A percentile compares a stretch with the other conserved stretches of the same genome.
phyloP scores from a whole-genome alignment of 2,797 vertebrate species.

The Urocyon cinereoargenteus region DNA sequence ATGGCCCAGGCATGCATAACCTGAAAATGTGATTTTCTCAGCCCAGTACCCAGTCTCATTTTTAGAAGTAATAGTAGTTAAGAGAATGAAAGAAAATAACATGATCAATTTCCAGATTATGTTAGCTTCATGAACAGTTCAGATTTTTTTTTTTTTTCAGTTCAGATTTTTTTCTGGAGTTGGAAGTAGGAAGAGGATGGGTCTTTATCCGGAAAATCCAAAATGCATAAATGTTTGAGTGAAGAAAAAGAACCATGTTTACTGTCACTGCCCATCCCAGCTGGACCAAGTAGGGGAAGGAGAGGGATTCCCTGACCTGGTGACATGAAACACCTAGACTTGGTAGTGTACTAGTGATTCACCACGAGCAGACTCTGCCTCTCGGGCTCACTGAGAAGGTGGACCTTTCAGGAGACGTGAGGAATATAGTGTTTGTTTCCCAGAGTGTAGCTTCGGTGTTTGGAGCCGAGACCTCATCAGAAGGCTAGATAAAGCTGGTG shows the following conservation, averaged over 20 bases:
- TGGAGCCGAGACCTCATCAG: background rate
- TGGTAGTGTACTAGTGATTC: too few species aligned
- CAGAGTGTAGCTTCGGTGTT: background rate
- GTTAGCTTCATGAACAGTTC: background rate
- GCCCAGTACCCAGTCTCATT: background rate
- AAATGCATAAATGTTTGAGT: background rate
- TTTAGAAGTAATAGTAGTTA: background rate
- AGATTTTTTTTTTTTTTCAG: background rate
- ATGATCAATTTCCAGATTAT: background rate
- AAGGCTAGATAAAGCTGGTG: background rate
- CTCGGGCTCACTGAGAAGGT: fast-evolving
- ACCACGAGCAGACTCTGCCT: background rate
- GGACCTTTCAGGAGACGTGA: background rate
- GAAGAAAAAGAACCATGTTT: background rate
- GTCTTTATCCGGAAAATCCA: background rate
- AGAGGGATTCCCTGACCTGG: background rate
- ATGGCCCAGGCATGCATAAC: background rate
- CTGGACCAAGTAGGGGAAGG: background rate
- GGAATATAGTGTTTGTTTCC: background rate
- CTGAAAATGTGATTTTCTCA: background rate
- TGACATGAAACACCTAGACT: background rate
- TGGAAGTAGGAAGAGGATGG: background rate
- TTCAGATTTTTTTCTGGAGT: background rate
- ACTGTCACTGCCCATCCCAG: background rate
- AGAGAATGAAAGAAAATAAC: background rate